phyloP scores from a whole-genome alignment of 1,140 invertebrate species.

The Ceratina japonica region DNA sequence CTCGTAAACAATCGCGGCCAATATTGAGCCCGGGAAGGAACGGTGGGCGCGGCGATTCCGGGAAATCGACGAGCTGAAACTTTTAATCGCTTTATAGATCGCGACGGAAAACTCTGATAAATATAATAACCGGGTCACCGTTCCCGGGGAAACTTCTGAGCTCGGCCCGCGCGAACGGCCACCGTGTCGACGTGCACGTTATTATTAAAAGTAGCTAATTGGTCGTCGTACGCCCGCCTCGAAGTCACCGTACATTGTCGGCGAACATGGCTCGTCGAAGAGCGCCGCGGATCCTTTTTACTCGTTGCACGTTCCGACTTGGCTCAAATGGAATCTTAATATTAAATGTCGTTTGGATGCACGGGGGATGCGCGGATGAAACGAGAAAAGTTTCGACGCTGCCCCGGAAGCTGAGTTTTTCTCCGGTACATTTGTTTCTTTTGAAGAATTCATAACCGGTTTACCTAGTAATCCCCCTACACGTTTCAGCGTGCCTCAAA shows the following conservation, averaged over 20 bases:
- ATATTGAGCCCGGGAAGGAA: background rate
- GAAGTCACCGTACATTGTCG: too few species aligned
- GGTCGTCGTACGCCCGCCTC: too few species aligned
- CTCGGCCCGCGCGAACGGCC: background rate
- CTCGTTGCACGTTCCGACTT: too few species aligned
- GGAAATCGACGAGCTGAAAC: background rate
- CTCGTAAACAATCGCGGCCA: background rate
- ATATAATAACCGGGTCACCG: background rate
- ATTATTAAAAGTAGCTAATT: background rate
- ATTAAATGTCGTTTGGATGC: background rate
- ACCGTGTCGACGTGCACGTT: background rate
- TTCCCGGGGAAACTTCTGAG: slow-evolving; percentile 12
- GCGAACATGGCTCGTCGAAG: too few species aligned
- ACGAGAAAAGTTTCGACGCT: background rate
- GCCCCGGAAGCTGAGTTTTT: background rate
- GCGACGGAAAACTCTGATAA: slow-evolving; percentile 20
- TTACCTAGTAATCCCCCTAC: background rate
- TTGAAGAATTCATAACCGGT: slow-evolving; percentile 4
- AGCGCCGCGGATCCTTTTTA: too few species aligned
- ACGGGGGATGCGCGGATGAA: background rate
- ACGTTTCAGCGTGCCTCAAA: background rate
- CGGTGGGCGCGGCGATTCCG: background rate
- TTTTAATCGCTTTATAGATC: slow-evolving; percentile 32
- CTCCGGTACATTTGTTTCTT: background rate
- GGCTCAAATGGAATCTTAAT: background rate